Evolutionary conservation across 2,113 vertebrate genomes (phyloP), one percentile per base, ranked within the genome.

Genomic region (Morphnarchus princeps): DNA sequence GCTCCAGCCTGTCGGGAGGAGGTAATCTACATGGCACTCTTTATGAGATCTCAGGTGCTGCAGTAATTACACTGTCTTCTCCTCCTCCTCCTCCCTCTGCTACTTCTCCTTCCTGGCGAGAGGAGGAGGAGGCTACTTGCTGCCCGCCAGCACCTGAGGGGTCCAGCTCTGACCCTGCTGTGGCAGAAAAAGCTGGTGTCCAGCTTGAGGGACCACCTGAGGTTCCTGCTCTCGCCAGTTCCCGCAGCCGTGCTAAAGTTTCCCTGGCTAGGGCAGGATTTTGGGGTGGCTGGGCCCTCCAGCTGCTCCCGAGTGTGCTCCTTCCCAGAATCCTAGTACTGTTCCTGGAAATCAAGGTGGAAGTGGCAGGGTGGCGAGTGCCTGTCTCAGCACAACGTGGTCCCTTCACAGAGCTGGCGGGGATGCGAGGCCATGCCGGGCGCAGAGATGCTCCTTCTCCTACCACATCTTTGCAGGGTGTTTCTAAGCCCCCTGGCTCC

Each of bases 41-140:
- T 87, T 93, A 95, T 66, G 93, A 96, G 91, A 90, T 80, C 90
- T 97, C 93, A 96, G 95, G 93, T 94, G 95, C 95, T 95, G 96
- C 91, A 72, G 89, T 95, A 96, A 95, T 95, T 97, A 94, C 77
- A 73, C 54, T 5, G 0, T 74, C 96, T 42, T 62, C 81, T 90
- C 32, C 77, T 90, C 79, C 76, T 78, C 49, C 49, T 26, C 55
- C 92, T 87, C 70, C n/a, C 45, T 70, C 50, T 79, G 63, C 50
- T 65, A 13, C 81, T 76, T 78, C 61, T 92, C 26, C 28, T 29
- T 87, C 50, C 63, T 77, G 71, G n/a, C 0, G 4, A 77, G 62
- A 82, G 31, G 13, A 93, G 40, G 66, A 82, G 38, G 45, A 59
- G 20, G 38, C 20, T 18, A 10, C 62, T 76, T 7, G 4, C 25